Conservation (phyloP, 2,113 vertebrate species). For the Phalacrocorax brasilianus region DNA sequence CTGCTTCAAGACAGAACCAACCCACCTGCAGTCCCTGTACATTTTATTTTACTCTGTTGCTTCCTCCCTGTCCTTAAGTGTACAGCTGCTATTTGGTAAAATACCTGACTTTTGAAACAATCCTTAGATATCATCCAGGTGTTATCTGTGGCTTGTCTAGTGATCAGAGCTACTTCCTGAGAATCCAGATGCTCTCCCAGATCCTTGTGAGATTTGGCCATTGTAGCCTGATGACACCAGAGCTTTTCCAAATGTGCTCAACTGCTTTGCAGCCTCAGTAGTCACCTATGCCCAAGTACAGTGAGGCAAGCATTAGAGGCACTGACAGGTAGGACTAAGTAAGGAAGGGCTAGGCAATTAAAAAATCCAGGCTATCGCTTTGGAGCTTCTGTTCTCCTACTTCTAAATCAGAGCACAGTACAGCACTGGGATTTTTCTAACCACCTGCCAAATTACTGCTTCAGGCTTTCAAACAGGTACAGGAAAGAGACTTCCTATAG, state of each 20-base stretch:
- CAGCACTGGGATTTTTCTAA: background rate
- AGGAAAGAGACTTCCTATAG: background rate
- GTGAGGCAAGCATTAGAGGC: background rate
- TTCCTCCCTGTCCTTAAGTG: background rate
- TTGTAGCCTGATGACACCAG: background rate
- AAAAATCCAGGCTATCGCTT: background rate
- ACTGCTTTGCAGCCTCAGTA: background rate
- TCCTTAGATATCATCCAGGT: no score
- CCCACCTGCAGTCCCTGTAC: background rate
- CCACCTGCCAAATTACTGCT: background rate
- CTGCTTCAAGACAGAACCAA: background rate
- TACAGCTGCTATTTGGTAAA: background rate
- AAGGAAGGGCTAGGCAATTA: background rate
- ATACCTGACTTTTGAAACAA: background rate
- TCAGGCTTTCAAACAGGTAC: background rate
- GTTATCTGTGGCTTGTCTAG: background rate
- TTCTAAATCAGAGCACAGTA: background rate
- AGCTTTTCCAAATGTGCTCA: background rate
- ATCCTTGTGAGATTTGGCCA: background rate
- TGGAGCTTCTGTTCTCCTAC: background rate
- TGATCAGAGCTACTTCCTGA: background rate
- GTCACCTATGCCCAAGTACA: rapidly evolving
- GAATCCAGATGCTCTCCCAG: background rate
- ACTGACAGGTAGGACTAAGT: background rate
- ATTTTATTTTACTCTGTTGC: background rate